These are phyloP conservation scores for Resseliella maxima DNA, from an alignment of 2,888 invertebrate genomes.

Conservation along the genomic window DNA sequence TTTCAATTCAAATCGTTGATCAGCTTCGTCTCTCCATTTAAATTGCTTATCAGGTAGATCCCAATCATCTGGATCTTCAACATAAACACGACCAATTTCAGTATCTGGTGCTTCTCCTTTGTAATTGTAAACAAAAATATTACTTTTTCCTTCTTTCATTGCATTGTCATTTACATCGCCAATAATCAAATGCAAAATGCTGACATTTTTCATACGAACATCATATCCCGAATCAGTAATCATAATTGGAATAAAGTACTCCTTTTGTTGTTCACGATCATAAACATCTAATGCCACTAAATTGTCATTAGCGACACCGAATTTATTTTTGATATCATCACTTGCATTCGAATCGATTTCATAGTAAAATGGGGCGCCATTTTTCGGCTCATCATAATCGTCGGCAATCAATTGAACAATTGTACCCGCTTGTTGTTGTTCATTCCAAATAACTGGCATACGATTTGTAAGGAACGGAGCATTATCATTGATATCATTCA, in stretches of 20 bases:
- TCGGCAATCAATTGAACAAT: conserved; percentile 79
- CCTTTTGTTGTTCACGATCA: conserved; percentile 88
- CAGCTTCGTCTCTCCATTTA: conserved; percentile 72
- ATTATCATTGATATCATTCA: conserved; percentile 93
- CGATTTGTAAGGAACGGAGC: conserved; percentile 86
- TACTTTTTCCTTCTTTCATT: conserved; percentile 88
- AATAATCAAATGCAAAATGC: conserved; percentile 87
- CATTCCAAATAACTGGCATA: conserved; percentile 85
- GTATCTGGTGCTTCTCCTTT: conserved; percentile 84
- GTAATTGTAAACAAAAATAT: conserved; percentile 95
- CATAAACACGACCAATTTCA: conserved; percentile 87
- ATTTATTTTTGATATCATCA: conserved; percentile 77
- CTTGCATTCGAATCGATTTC: conserved; percentile 70
- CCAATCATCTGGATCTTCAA: conserved; percentile 97
- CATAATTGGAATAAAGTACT: conserved; percentile 87
- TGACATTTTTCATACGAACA: conserved; percentile 75
- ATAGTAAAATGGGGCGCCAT: conserved; percentile 88
- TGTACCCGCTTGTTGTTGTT: conserved; percentile 78
- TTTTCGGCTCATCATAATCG: conserved; percentile 83
- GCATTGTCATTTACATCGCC: conserved; percentile 95
- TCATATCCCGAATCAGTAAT: conserved; percentile 88
- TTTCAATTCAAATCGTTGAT: conserved; percentile 77
- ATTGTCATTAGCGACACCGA: conserved; percentile 76
- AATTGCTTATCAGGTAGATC: conserved; percentile 93
- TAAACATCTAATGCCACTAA: conserved; percentile 81